Evolutionary conservation across 2,888 invertebrate genomes (phyloP).

Genomic region (Cosmia trapezina): DNA sequence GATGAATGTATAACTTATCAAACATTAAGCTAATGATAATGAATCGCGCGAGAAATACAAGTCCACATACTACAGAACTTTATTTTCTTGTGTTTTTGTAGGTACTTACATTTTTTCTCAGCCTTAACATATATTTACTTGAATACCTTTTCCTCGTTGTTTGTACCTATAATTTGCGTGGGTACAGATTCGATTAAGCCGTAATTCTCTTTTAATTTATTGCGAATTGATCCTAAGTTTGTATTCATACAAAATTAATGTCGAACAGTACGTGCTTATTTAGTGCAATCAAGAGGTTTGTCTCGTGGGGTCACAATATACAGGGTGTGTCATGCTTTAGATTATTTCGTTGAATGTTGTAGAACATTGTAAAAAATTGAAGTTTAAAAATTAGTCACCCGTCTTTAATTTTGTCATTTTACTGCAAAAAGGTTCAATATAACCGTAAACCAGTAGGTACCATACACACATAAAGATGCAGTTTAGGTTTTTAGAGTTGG

Average conservation of each 20-base stretch:
- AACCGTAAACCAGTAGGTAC: too few relatives aligned
- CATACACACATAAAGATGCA: too few relatives aligned
- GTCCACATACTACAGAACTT: neutral
- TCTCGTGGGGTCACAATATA: constrained; percentile 24
- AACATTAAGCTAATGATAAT: constrained; percentile 12
- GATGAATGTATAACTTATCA: neutral
- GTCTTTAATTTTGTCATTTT: too few relatives aligned
- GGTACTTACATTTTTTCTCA: constrained; percentile 20
- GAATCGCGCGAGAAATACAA: neutral
- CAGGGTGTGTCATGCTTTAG: too few relatives aligned
- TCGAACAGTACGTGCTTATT: constrained; percentile 49
- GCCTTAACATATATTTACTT: constrained; percentile 29
- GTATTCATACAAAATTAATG: constrained; percentile 40
- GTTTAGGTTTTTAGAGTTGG: too few relatives aligned
- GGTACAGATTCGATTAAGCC: constrained; percentile 49
- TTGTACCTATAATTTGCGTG: constrained; percentile 57
- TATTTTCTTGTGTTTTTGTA: neutral
- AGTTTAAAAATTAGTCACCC: too few relatives aligned
- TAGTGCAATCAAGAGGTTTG: constrained; percentile 55
- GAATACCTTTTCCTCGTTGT: constrained; percentile 54
- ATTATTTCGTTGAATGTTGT: too few relatives aligned
- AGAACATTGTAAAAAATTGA: too few relatives aligned
- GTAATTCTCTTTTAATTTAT: constrained; percentile 61
- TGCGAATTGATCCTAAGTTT: constrained; percentile 37
- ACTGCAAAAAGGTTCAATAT: too few relatives aligned